A percentile compares a stretch with the other conserved stretches of the same genome.
Conservation (phyloP, 2,113 vertebrate genomes). For the Bos indicus region DNA sequence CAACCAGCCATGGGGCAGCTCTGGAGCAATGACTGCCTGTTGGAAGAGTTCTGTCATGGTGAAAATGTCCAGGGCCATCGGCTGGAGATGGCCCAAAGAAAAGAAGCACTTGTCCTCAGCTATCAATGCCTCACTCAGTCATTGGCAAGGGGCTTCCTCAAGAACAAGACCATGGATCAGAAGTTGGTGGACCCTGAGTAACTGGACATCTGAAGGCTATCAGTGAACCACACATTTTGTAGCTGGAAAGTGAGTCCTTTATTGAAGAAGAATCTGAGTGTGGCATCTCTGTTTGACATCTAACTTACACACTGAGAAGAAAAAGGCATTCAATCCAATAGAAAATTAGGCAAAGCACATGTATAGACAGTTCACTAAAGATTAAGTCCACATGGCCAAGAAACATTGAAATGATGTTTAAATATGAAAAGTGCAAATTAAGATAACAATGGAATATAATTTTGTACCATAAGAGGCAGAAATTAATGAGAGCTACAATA, state of each 20-base stretch:
- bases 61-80: neutral
- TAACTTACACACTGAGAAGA: neutral
- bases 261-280: neutral
- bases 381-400: neutral
- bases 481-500: neutral
- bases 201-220: neutral
- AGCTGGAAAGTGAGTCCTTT: neutral
- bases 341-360: neutral
- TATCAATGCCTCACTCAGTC: neutral
- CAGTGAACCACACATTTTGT: neutral
- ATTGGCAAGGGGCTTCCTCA: neutral
- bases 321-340: neutral
- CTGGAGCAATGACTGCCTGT: neutral
- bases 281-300: neutral
- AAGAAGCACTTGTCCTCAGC: neutral
- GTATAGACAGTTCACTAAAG: neutral
- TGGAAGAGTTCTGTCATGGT: neutral
- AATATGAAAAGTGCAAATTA: neutral
- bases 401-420: neutral
- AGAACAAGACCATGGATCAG: neutral
- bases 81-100: neutral
- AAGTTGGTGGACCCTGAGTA: neutral
- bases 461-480: neutral
- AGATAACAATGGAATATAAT: neutral
- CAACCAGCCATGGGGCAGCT: neutral